phyloP scores from a whole-genome alignment of 2,888 invertebrate genomes.

The Sinohyriopsis cumingii region DNA sequence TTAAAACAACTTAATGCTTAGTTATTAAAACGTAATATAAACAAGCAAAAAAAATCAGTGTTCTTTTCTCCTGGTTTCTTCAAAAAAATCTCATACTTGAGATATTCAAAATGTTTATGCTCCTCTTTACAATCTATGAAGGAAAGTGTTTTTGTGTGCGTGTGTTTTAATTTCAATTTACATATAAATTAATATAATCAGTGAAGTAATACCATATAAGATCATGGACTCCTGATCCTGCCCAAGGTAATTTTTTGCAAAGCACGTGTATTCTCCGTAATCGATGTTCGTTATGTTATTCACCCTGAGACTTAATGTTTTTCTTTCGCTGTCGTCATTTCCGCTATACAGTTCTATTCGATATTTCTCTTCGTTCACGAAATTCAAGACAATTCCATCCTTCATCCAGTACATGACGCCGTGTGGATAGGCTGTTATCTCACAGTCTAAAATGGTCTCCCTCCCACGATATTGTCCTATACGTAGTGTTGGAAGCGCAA shows the following conservation, averaged over 20 bases:
- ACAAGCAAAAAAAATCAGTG: too few relatives aligned
- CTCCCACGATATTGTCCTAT: conserved; percentile 30
- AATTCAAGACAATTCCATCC: conserved; percentile 20
- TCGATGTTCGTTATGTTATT: conserved; percentile 24
- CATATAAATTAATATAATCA: too few relatives aligned
- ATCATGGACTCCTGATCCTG: conserved; percentile 31
- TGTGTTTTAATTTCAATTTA: too few relatives aligned
- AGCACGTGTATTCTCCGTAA: conserved; percentile 36
- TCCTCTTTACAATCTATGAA: too few relatives aligned
- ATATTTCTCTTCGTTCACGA: conserved; percentile 25
- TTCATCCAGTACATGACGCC: conserved; percentile 30
- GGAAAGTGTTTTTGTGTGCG: too few relatives aligned
- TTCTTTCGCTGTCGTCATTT: conserved; percentile 31
- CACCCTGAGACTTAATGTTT: conserved; percentile 35
- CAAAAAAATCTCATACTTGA: too few relatives aligned
- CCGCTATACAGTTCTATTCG: conserved; percentile 36
- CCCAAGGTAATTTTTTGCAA: conserved; percentile 31
- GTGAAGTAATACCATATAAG: conserved; percentile 23
- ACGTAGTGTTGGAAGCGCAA: conserved; percentile 24
- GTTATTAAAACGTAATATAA: too few relatives aligned
- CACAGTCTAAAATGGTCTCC: conserved; percentile 40
- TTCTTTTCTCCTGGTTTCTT: too few relatives aligned
- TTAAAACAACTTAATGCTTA: too few relatives aligned
- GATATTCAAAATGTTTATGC: too few relatives aligned
- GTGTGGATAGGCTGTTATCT: conserved; percentile 33